phyloP scores from a whole-genome alignment of 2,113 vertebrate genomes.

The Pangasianodon hypophthalmus region DNA sequence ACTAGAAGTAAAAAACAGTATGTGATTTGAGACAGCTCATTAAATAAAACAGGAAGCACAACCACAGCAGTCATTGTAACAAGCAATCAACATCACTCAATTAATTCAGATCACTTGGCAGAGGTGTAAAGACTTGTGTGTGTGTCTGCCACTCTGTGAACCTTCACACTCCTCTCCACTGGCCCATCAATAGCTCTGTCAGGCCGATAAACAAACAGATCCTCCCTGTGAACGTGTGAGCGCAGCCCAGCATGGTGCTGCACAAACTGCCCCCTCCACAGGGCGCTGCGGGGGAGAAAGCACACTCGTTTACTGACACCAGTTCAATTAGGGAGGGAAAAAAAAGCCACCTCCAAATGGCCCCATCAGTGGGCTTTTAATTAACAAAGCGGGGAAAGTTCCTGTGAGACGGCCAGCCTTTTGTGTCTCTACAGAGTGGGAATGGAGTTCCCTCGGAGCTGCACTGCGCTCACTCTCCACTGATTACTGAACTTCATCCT shows the following conservation, averaged over 20 bases:
- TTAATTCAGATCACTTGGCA: slow-evolving; percentile 28
- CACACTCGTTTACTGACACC: slow-evolving; percentile 48
- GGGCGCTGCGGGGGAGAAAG: slow-evolving; percentile 46
- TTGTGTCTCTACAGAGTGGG: slow-evolving; percentile 17
- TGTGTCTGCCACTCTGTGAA: slow-evolving; percentile 19
- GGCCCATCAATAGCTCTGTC: slow-evolving; percentile 36
- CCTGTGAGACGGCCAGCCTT: slow-evolving; percentile 30
- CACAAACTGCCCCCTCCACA: slow-evolving; percentile 55
- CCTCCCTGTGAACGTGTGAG: slow-evolving; percentile 39
- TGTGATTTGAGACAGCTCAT: not conserved
- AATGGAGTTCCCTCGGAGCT: not conserved
- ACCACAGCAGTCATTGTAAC: not conserved
- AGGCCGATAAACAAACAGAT: slow-evolving; percentile 46
- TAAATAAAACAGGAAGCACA: slow-evolving; percentile 1
- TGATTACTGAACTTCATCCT: not conserved
- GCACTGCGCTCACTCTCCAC: not conserved
- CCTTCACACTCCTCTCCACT: slow-evolving; percentile 14
- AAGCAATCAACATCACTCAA: slow-evolving; percentile 27
- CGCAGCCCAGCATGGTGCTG: slow-evolving; percentile 43
- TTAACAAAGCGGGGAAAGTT: slow-evolving; percentile 41
- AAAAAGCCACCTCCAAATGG: slow-evolving; percentile 51
- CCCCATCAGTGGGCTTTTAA: slow-evolving; percentile 55
- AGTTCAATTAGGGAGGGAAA: slow-evolving; percentile 52
- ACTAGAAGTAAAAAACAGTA: not conserved
- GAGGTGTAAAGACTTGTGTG: slow-evolving; percentile 17